These are phyloP conservation scores for Papilio demoleus DNA, from an alignment of 2,888 invertebrate genomes.

Conservation along the genomic window DNA sequence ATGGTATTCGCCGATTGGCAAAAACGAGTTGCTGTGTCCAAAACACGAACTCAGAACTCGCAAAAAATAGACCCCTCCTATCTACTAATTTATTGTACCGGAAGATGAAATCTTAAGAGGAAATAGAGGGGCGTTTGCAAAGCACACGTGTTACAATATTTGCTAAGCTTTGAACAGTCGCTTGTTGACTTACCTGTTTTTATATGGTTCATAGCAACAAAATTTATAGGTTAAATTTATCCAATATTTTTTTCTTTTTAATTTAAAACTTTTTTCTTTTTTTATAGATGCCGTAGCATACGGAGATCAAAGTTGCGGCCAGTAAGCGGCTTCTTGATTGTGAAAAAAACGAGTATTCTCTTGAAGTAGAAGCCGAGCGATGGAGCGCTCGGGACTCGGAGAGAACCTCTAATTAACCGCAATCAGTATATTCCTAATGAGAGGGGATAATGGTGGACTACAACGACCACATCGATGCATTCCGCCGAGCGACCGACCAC, in stretches of 20 bases:
- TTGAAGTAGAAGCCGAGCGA: conserved; percentile 68
- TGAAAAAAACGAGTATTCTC: conserved; percentile 79
- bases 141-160: conserved; percentile 83
- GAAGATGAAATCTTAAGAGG: conserved; percentile 83
- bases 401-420: conserved; percentile 82
- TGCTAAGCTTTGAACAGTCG: conserved; percentile 77
- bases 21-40: conserved; percentile 65
- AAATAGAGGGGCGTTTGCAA: conserved; percentile 75
- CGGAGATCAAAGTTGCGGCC: conserved; percentile 79
- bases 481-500: conserved; percentile 69
- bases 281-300: conserved; percentile 76
- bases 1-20: conserved; percentile 61
- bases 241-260: conserved; percentile 37
- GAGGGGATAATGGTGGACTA: conserved; percentile 81
- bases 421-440: conserved; percentile 84
- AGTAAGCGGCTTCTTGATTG: conserved; percentile 78
- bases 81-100: conserved; percentile 79
- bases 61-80: conserved; percentile 65
- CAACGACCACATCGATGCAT: conserved; percentile 81
- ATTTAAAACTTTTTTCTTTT: conserved; percentile 56
- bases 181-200: conserved; percentile 59
- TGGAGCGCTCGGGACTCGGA: conserved; percentile 73
- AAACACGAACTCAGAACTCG: conserved; percentile 60
- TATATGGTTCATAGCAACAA: conserved; percentile 56
- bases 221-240: conserved; percentile 45